Base-by-base conservation (phyloP, 2,797 vertebrate genomes). In the Phylloscopus collybita region DNA sequence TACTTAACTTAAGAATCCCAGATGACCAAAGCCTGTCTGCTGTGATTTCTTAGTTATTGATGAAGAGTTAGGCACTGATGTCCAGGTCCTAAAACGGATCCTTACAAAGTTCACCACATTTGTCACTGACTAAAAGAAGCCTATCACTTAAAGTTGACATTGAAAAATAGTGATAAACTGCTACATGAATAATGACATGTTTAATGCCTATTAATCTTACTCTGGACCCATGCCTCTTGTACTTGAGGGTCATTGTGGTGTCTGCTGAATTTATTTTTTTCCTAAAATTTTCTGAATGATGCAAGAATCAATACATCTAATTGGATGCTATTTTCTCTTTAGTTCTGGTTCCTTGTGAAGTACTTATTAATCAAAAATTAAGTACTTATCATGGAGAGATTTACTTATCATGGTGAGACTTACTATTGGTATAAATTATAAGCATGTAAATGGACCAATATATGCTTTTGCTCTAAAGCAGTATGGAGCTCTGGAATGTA, bases 151-250 rank as follows among this genome's bases (percentile, higher is more conserved):
- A 96, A 95, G 89, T 71, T 95, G 96, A 6, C 70, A 17, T 40
- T 92, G 87, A 97, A 96, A 96, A 87, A 90, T 94, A 92, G 86
- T 96, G 92, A 96, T 96, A 78, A 97, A 97, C 92, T 93, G 81
- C 88, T 95, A 73, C 51, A 53, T 94, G 81, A 93, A 93, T 93
- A 94, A 96, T 97, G 91, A 83, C 67, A 19, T 80, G 61, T 92
- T 95, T 96, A 93, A 72, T 93, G 90, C 73, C 91, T 78, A 59
- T 49, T 95, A 86, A 83, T 95, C 91, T 96, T 95, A 79, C 62
- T 61, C 29, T 76, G 57, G 67, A n/a, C 74, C 81, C 29, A 23
- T 66, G 44, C 80, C 51, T 65, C 78, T 44, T 81, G 21, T 70
- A 49, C 70, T 96, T 91, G 50, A 83, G 51, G 76, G 86, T 93